Conservation (phyloP, 2,113 vertebrate genomes). For the Lagopus leucura region DNA sequence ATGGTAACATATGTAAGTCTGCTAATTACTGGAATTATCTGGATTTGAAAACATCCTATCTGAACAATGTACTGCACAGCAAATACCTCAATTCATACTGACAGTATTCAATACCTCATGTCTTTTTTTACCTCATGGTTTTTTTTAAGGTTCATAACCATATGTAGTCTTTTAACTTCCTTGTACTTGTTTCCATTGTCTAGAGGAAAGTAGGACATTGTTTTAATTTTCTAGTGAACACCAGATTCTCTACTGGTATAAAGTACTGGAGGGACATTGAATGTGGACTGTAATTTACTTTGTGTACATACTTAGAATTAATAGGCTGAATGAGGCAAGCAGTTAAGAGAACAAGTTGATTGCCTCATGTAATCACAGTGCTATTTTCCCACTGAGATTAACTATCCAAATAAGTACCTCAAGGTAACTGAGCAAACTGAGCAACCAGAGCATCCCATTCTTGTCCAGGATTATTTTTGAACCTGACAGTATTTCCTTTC, state of each 20-base stretch:
- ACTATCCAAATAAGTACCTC: not conserved
- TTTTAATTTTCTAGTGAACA: not conserved
- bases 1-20: not conserved
- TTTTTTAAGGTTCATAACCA: not conserved
- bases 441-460: not conserved
- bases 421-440: not conserved
- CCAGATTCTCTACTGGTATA: not conserved
- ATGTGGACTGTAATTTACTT: not conserved
- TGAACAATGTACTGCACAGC: conserved; percentile 1
- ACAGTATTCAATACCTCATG: conserved; percentile 8
- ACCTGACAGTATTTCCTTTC: not conserved
- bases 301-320: not conserved
- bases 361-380: not conserved
- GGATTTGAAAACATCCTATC: conserved; percentile 39
- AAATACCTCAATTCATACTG: conserved; percentile 17
- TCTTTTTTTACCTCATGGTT: not conserved
- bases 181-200: not conserved
- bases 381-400: not conserved
- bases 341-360: not conserved
- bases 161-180: not conserved
- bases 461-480: not conserved
- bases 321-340: not conserved
- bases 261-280: not conserved
- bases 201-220: not conserved
- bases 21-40: conserved; percentile 51